These are phyloP conservation scores for Tetheella fluctuosa DNA, from an alignment of 2,888 invertebrate species.

Conservation along the genomic window DNA sequence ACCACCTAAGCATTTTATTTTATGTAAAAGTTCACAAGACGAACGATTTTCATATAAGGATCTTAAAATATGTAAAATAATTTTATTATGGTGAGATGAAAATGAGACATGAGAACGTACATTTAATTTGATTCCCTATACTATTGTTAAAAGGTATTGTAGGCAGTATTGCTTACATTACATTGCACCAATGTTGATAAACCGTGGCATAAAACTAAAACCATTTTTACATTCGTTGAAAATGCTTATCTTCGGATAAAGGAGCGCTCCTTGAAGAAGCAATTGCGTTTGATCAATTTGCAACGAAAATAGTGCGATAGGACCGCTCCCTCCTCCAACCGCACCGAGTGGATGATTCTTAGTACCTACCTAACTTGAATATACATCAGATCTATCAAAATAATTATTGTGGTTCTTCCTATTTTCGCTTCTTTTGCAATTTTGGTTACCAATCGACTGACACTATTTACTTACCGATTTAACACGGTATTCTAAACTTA, in stretches of 20 bases:
- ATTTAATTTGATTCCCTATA: not conserved
- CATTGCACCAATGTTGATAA: not conserved
- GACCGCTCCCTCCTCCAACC: slow-evolving; percentile 35
- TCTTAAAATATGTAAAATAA: not conserved
- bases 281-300: slow-evolving; percentile 45
- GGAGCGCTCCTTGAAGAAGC: slow-evolving; percentile 33
- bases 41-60: not conserved
- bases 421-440: not conserved
- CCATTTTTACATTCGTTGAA: slow-evolving; percentile 22
- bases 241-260: slow-evolving; percentile 35
- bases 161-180: not conserved
- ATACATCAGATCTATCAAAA: not conserved
- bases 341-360: not conserved
- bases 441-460: not conserved
- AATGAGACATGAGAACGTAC: not conserved
- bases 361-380: not conserved
- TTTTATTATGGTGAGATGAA: not conserved
- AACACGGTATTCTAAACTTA: not conserved
- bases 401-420: not conserved
- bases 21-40: not conserved
- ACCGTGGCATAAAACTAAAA: not conserved
- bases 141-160: not conserved
- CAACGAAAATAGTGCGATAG: slow-evolving; percentile 38
- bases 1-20: not conserved
- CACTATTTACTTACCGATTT: not conserved